These are phyloP conservation scores for Micronisus gabar DNA, from an alignment of 2,113 vertebrate genomes.

Conservation along the genomic window DNA sequence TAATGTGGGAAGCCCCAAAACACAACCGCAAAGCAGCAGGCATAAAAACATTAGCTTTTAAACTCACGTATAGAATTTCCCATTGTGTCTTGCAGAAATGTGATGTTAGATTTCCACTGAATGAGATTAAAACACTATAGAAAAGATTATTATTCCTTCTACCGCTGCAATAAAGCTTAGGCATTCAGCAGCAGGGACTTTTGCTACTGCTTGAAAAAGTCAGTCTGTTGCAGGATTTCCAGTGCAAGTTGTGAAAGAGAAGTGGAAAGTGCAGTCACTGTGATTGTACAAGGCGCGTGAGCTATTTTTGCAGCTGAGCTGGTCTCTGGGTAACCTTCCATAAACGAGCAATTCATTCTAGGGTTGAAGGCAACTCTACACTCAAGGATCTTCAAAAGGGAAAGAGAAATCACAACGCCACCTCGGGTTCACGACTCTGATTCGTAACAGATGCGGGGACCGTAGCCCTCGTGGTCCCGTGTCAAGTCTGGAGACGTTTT, in stretches of 20 bases:
- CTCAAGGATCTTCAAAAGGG: constrained; percentile 49
- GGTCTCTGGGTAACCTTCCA: constrained; percentile 25
- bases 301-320: constrained; percentile 33
- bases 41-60: constrained; percentile 10
- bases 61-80: not conserved
- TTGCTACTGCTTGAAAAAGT: not conserved
- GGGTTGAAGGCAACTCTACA: constrained; percentile 51
- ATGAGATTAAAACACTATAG: not conserved
- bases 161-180: not conserved
- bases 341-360: constrained; percentile 46
- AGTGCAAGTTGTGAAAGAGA: not conserved
- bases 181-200: not conserved
- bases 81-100: not conserved
- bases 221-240: not conserved
- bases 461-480: not conserved
- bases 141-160: not conserved
- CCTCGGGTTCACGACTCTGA: constrained; percentile 45
- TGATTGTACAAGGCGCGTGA: not conserved
- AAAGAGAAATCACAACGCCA: constrained; percentile 36
- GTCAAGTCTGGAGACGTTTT: constrained; percentile 43
- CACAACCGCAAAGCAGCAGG: not conserved
- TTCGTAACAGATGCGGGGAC: constrained; percentile 38
- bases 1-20: constrained; percentile 11
- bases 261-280: not conserved
- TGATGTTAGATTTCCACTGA: not conserved